These are phyloP conservation scores for Dipodomys ordii DNA, from an alignment of 2,113 vertebrate species.

Conservation along the genomic window DNA sequence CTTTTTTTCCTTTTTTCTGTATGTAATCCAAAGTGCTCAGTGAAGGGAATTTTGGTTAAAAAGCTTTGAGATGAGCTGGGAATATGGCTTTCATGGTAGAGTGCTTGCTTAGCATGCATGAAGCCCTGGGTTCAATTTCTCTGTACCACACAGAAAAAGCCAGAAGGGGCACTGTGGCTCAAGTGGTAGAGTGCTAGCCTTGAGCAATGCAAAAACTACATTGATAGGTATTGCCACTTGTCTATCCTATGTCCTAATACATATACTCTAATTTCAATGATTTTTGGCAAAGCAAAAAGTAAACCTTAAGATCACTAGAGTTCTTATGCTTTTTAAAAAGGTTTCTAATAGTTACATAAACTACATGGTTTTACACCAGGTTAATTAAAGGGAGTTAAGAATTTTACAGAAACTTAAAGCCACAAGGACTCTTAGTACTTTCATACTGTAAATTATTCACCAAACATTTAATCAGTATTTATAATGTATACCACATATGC, in stretches of 20 bases:
- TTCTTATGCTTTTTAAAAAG: background rate
- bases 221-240: background rate
- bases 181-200: too few species aligned
- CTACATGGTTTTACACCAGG: background rate
- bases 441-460: background rate
- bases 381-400: background rate
- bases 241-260: background rate
- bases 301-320: background rate
- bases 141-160: too few species aligned
- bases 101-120: too few species aligned
- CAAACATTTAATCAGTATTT: background rate
- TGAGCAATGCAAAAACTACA: too few species aligned
- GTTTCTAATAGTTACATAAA: background rate
- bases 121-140: too few species aligned
- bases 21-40: background rate
- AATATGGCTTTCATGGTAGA: too few species aligned
- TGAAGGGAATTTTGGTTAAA: background rate
- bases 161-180: too few species aligned
- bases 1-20: too few species aligned
- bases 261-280: background rate
- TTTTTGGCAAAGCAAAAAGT: background rate
- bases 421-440: background rate
- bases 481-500: background rate
- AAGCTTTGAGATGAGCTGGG: background rate
- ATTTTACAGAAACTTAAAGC: background rate